A percentile compares a stretch with the other conserved stretches of the same genome.
These are phyloP conservation scores for Folsomia candida DNA, from an alignment of 2,888 invertebrate species.

Conservation along the genomic window DNA sequence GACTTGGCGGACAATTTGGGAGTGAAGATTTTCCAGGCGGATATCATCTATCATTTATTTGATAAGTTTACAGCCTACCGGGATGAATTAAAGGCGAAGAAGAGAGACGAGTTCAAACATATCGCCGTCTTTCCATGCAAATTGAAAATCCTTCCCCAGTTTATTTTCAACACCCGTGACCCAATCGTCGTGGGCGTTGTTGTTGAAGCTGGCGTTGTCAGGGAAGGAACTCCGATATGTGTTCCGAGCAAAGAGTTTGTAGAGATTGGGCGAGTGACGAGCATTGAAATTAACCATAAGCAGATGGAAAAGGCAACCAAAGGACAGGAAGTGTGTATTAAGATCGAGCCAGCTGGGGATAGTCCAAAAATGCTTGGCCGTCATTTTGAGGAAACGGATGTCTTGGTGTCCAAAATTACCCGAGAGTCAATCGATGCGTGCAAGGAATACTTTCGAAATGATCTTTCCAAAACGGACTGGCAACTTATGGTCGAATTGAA, in stretches of 20 bases:
- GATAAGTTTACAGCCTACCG: constrained; percentile 92
- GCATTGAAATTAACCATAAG: constrained; percentile 95
- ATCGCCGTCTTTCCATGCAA: constrained; percentile 99
- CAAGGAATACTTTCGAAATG: constrained; percentile 98
- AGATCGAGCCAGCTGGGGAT: constrained; percentile 97
- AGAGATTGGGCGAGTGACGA: constrained; percentile 89
- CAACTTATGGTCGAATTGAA: constrained; percentile 97
- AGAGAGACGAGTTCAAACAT: constrained; percentile 91
- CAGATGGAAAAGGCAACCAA: constrained; percentile 88
- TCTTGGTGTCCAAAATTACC: constrained; percentile 94
- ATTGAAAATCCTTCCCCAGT: constrained; percentile 73
- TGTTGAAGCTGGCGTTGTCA: constrained; percentile 91
- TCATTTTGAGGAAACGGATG: constrained; percentile 95
- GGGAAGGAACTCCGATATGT: constrained; percentile 95
- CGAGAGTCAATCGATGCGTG: constrained; percentile 98
- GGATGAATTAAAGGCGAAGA: constrained; percentile 84
- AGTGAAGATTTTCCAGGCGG: constrained; percentile 91
- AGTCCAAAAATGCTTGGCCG: constrained; percentile 97
- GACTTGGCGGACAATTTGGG: constrained; percentile 91
- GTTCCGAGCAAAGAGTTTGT: constrained; percentile 96
- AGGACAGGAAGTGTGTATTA: constrained; percentile 93
- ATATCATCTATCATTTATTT: constrained; percentile 99
- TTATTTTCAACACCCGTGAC: constrained; percentile 96
- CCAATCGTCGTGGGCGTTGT: constrained; percentile 96
- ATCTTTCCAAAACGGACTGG: constrained; percentile 96